A percentile compares a stretch with the other conserved stretches of the same genome.
Evolutionary conservation across 2,888 invertebrate genomes (phyloP).

Genomic region (Sylvicola fuscatus): DNA sequence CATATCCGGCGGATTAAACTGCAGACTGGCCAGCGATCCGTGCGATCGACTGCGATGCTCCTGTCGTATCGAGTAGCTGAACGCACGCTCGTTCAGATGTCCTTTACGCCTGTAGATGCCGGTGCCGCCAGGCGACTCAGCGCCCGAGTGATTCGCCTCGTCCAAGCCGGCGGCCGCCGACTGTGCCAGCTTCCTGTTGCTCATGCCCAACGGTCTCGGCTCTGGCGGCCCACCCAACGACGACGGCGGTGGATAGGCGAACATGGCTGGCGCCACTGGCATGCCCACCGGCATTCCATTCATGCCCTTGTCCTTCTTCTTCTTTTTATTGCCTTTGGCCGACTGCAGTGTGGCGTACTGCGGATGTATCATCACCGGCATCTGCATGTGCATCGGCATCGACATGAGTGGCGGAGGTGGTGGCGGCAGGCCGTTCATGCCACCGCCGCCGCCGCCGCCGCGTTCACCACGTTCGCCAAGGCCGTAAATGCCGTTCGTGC

Average conservation of each 20-base stretch:
- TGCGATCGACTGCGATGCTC: constrained; percentile 85
- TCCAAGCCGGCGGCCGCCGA: constrained; percentile 45
- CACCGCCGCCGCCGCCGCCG: constrained; percentile 22
- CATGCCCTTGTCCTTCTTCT: constrained; percentile 19
- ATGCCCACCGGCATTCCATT: constrained; percentile 19
- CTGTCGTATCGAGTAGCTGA: constrained; percentile 83
- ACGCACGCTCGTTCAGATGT: constrained; percentile 79
- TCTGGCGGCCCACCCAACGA: constrained; percentile 29
- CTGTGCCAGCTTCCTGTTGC: constrained; percentile 40
- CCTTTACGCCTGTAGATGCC: constrained; percentile 84
- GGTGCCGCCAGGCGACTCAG: constrained; percentile 40
- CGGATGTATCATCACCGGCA: constrained; percentile 28
- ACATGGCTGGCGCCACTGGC: constrained; percentile 29
- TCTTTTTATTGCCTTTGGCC: constrained; percentile 31
- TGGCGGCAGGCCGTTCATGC: constrained; percentile 16
- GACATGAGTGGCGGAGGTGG: constrained; percentile 20
- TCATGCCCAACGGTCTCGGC: constrained; percentile 29
- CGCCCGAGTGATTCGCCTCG: constrained; percentile 26
- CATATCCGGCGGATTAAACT: constrained; percentile 68
- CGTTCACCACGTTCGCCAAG: constrained; percentile 19
- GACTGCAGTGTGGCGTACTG: constrained; percentile 43
- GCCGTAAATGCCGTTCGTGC: constrained; percentile 13
- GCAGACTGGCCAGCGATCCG: constrained; percentile 75
- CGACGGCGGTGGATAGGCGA: constrained; percentile 31
- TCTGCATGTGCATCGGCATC: constrained; percentile 17